A percentile compares a stretch with the other conserved stretches of the same genome.
phyloP scores from a whole-genome alignment of 2,888 invertebrate genomes.

The Protonemura montana region DNA sequence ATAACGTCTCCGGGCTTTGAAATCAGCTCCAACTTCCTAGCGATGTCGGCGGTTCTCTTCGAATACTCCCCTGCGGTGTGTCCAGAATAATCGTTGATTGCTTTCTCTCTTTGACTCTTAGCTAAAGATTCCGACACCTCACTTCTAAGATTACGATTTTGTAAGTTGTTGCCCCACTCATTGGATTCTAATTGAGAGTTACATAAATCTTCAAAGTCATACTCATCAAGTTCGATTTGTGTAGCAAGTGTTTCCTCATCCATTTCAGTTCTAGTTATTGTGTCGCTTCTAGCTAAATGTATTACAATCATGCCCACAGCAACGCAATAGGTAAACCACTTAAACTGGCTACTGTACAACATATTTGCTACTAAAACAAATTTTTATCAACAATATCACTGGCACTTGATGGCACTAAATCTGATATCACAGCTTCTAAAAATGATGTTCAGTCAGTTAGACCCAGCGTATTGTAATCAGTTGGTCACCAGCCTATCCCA shows the following conservation, averaged over 20 bases:
- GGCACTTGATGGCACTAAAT: neutral
- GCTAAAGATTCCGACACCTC: slow-evolving; percentile 21
- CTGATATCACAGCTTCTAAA: neutral
- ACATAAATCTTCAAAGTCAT: slow-evolving; percentile 30
- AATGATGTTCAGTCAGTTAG: neutral
- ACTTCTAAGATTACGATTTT: neutral
- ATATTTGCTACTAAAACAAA: neutral
- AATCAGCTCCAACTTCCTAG: slow-evolving; percentile 27
- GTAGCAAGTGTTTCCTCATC: slow-evolving; percentile 21
- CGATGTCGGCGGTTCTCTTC: neutral
- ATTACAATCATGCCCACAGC: neutral
- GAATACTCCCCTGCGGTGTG: neutral
- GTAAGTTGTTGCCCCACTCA: slow-evolving; percentile 24
- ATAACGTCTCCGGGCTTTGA: slow-evolving; percentile 25
- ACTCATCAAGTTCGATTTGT: slow-evolving; percentile 34
- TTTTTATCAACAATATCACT: neutral
- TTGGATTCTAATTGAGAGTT: neutral
- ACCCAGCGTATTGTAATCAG: neutral
- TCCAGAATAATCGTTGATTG: slow-evolving; percentile 7
- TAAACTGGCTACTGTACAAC: neutral
- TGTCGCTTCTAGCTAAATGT: neutral
- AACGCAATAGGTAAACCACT: neutral
- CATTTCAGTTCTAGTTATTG: neutral
- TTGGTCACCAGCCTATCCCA: neutral
- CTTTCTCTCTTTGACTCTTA: neutral